phyloP scores from a whole-genome alignment of 2,113 vertebrate species.

The Tenebrosternarchus preto region DNA sequence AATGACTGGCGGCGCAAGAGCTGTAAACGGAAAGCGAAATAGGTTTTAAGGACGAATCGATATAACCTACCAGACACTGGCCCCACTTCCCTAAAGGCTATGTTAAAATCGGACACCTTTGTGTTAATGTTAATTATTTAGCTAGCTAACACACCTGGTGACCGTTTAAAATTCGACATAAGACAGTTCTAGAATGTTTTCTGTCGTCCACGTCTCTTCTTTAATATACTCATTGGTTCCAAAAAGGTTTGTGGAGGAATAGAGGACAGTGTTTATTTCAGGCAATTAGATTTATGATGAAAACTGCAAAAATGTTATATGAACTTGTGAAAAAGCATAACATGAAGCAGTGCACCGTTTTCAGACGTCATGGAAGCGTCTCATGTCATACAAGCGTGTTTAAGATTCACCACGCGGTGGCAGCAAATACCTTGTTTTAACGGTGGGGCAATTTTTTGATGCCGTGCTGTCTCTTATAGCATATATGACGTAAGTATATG shows the following conservation, averaged over 20 bases:
- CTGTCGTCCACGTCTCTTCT: background rate
- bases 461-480: too few relatives aligned
- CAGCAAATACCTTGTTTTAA: slow-evolving; percentile 61
- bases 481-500: too few relatives aligned
- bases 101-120: background rate
- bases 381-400: background rate
- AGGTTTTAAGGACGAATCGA: slow-evolving; percentile 57
- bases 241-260: too few relatives aligned
- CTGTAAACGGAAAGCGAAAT: slow-evolving; percentile 47
- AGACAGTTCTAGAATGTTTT: background rate
- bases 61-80: slow-evolving; percentile 7
- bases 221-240: too few relatives aligned
- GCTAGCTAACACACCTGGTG: background rate
- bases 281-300: too few relatives aligned
- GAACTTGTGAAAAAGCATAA: too few relatives aligned
- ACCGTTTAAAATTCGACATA: background rate
- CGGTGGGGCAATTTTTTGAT: background rate
- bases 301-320: too few relatives aligned
- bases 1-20: slow-evolving; percentile 21
- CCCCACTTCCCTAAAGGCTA: background rate
- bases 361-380: background rate
- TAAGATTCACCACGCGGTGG: slow-evolving; percentile 44
- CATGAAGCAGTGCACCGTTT: background rate
- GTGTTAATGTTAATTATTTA: background rate
- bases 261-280: too few relatives aligned